Base-by-base conservation (phyloP, 2,113 vertebrate species). In the Panthera tigris region DNA sequence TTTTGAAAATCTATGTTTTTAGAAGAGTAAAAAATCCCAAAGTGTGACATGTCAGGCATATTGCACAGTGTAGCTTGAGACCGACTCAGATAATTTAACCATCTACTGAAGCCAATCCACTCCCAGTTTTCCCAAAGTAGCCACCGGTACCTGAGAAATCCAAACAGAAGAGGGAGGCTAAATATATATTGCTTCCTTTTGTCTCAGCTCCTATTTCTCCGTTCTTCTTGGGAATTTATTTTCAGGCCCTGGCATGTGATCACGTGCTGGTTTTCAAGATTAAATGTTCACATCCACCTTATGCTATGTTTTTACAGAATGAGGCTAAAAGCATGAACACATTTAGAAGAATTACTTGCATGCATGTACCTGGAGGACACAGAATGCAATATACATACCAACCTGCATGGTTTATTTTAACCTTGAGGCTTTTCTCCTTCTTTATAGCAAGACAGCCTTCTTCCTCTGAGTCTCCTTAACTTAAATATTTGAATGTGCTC, bases 401-500 rank as follows among this genome's bases (percentile, higher is more conserved):
- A 48, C 86, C 19, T 65, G 4, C 29, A 33, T 61, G 65, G 63
- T 57, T 94, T 90, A 71, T 86, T 97, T 97, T 94, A 97, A 82
- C 61, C 66, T 79, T 36, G 96, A 90, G 48, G 23, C 29, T 94
- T 89, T 71, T 73, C 55, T 88, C 39, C 15, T 87, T 27, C 85
- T 4, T 65, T 87, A 27, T 69, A 86, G 61, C 15, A 90, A 66
- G 82, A 68, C 18, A 93, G 36, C 8, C 12, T 13, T 94, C 45
- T 36, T 68, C 91, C 78, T 90, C 52, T 19, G 71, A 79, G 66
- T 45, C 80, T 94, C 84, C 91, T 97, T 88, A 84, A 92, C 12
- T 82, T 96, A 92, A 92, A 83, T 71, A 81, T 96, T 93, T 95
- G 50, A 96, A 82, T 96, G 39, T 95, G 5, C 25, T 94, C 66